Base-by-base conservation (phyloP, 2,888 invertebrate genomes). In the Heliconius hortense region DNA sequence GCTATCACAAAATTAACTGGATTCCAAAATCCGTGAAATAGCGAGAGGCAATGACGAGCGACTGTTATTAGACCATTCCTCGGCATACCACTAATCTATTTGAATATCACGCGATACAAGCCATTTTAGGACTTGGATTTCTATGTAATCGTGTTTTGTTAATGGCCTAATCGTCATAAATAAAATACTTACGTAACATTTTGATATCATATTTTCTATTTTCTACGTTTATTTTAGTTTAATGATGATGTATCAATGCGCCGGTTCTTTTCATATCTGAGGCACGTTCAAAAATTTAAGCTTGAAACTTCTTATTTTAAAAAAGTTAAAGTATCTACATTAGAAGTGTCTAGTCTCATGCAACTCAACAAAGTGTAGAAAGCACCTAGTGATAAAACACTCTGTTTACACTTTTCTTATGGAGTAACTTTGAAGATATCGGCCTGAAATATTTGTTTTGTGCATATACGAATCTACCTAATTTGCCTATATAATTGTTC, bases 111-210 rank as follows among this genome's bases (percentile, higher is more conserved):
- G 76, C 73, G 76, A 76, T 73, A 24, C 35, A 24, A 43, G 59
- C 59, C 60, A 56, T 76, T 73, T 76, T 18, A 24, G 72, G 26
- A 28, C 76, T 69, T 28, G 56, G 59, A 43, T 73, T 76, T 56
- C 24, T 35, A 18, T 39, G 56, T 72, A 71, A 77, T 62, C 28
- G 43, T 35, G 59, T 60, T 56, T 60, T 21, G 43, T 62, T 62
- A 71, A 71, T 35, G 26, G n/a, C 35, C 24, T 63, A 24, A 63
- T 24, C 8, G 1, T 24, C 8, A 21, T 64, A 59, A 71, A 73
- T 76, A 26, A 60, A 60, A 10, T 56, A n/a, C 11, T 26, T 35
- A 60, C 21, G 48, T 48, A 48, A 48, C 48, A 18, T 48, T 15
- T 7, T 4, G 5, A 26, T 28, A 13, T 60, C 11, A n/a, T 60